Conservation (phyloP, 2,888 invertebrate species). For the Pollenia angustigena region DNA sequence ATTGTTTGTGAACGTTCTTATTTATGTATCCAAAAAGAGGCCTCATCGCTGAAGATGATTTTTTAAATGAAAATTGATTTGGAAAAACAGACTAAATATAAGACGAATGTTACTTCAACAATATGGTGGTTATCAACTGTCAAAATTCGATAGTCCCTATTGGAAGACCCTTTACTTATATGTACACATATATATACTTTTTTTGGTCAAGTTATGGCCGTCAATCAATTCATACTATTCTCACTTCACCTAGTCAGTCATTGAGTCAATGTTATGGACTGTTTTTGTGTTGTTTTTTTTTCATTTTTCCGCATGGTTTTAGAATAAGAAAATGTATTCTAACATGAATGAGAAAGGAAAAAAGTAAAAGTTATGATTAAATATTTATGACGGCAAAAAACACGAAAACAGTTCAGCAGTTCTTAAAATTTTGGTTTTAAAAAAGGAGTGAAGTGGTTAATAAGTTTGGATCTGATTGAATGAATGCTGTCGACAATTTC, state of each 20-base stretch:
- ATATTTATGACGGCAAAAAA: slow-evolving; percentile 44
- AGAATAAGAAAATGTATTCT: neutral
- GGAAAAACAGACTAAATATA: too few relatives aligned
- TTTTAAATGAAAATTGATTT: too few relatives aligned
- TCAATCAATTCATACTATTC: slow-evolving; percentile 2
- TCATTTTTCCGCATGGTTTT: slow-evolving; percentile 3
- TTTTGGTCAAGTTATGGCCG: slow-evolving; percentile 1
- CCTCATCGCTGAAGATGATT: too few relatives aligned
- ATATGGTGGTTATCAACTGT: too few relatives aligned
- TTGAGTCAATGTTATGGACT: slow-evolving; percentile 62
- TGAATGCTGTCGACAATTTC: too few relatives aligned
- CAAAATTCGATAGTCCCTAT: too few relatives aligned
- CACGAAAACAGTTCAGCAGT: neutral
- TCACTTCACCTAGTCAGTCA: slow-evolving; percentile 49
- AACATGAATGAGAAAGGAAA: neutral
- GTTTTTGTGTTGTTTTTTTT: neutral
- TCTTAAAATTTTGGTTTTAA: too few relatives aligned
- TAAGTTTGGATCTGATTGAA: too few relatives aligned
- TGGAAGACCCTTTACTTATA: neutral
- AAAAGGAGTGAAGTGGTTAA: too few relatives aligned
- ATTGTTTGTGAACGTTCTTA: too few relatives aligned
- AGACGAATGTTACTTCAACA: too few relatives aligned
- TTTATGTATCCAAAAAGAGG: too few relatives aligned
- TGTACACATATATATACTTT: neutral
- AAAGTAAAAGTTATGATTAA: slow-evolving; percentile 60